Base-by-base conservation (phyloP, 1,140 invertebrate species). In the Mycetomoellerius zeteki region DNA sequence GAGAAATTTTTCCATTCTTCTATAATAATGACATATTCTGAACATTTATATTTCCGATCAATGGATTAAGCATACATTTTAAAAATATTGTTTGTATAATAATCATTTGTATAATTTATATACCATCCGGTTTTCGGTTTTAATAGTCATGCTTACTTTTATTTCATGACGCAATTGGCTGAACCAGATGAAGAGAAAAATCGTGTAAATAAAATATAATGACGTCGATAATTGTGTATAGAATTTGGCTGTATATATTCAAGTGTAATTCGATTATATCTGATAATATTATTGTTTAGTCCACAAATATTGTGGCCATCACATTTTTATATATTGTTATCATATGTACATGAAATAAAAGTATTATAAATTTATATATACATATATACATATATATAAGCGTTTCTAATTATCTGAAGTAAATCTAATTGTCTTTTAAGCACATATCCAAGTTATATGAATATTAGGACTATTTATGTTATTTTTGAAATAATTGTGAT, bases 321-420 rank as follows among this genome's bases (percentile, higher is more conserved):
- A 47, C 12, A 47, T 62, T 77, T 62, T 62, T 77, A 77, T 43
- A 77, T 37, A 76, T 5, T 37, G n/a, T 58, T 12, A 60, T 43
- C 12, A 50, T 47, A 64, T 58, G 0, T 69, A 37, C 10, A 69
- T 69, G n/a, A 47, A 69, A 67, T 37, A 21, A 54, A 47, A 69
- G 33, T 69, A 47, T 24, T 67, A 56, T 43, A 43, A 43, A 43
- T 43, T 43, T 43, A 43, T 10, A 43, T 2, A 43, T 43, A 43
- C 3, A 43, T 2, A 43, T 43, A 10, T 43, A 43, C 8, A 10
- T 43, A 43, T 43, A 69, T 37, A 37, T 8, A 43, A 65, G 0
- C 16, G 3, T 65, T 65, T 65, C 7, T 33, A 62, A 65, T 33
- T 30, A 10, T n/a, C 3, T 65, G 8, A 37, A 37, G 0, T 37